Conservation (phyloP, 2,888 invertebrate genomes). For the Perizoma affinitatum region DNA sequence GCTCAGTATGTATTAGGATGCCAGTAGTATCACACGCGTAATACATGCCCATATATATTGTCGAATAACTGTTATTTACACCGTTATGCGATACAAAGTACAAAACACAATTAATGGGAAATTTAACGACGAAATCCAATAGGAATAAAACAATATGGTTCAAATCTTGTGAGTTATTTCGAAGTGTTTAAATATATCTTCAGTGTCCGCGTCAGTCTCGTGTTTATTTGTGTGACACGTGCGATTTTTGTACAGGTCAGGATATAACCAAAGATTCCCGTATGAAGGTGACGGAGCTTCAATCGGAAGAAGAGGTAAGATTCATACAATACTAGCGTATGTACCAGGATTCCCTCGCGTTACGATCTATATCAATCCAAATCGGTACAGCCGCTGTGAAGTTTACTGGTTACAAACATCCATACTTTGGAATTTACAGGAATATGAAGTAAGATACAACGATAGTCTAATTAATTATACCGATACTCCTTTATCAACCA, state of each 20-base stretch:
- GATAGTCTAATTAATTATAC: too few relatives aligned
- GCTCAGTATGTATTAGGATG: slow-evolving; percentile 71
- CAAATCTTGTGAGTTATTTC: slow-evolving; percentile 72
- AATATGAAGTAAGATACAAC: too few relatives aligned
- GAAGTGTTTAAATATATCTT: slow-evolving; percentile 40
- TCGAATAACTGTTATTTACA: slow-evolving; percentile 41
- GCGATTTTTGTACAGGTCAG: slow-evolving; percentile 74
- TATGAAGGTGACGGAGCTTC: slow-evolving; percentile 77
- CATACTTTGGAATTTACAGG: too few relatives aligned
- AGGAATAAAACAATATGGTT: slow-evolving; percentile 60
- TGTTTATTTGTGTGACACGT: slow-evolving; percentile 60
- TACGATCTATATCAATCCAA: too few relatives aligned
- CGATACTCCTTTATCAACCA: too few relatives aligned
- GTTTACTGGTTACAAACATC: too few relatives aligned
- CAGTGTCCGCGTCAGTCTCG: slow-evolving; percentile 33
- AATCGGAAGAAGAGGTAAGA: slow-evolving; percentile 77
- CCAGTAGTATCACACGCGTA: slow-evolving; percentile 59
- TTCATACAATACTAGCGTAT: background rate
- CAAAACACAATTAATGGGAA: slow-evolving; percentile 62
- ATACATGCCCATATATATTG: slow-evolving; percentile 42
- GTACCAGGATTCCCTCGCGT: too few relatives aligned
- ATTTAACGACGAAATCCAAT: slow-evolving; percentile 61
- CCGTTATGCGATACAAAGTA: slow-evolving; percentile 65
- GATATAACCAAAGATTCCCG: slow-evolving; percentile 80
- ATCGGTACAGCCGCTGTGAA: too few relatives aligned